phyloP scores from a whole-genome alignment of 2,113 vertebrate species.

The Psilopsiagon aymara region DNA sequence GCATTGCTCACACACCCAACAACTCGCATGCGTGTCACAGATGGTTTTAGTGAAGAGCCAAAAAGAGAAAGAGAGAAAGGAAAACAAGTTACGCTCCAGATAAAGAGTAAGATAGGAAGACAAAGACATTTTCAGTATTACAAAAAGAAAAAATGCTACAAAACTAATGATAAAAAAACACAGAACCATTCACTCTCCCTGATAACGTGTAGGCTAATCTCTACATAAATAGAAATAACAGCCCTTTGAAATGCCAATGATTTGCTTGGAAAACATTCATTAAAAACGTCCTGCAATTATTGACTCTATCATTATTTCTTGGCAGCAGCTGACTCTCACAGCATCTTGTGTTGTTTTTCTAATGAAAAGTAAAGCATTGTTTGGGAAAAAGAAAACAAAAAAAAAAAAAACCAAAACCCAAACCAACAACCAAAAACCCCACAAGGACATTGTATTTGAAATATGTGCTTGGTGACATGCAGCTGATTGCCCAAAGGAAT shows the following conservation, averaged over 20 bases:
- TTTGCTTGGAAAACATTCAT: constrained; percentile 73
- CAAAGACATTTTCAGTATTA: neutral
- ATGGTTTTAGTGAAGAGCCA: constrained; percentile 17
- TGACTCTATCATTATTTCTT: constrained; percentile 68
- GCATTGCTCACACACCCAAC: neutral
- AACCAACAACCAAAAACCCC: neutral
- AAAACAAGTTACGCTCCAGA: constrained; percentile 19
- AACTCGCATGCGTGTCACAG: constrained; percentile 4
- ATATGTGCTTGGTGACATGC: constrained; percentile 17
- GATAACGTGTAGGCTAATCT: constrained; percentile 5
- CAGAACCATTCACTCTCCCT: neutral
- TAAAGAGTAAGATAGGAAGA: neutral
- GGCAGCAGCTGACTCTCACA: constrained; percentile 37
- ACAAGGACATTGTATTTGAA: constrained; percentile 9
- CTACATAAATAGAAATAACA: constrained; percentile 55
- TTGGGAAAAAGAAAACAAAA: neutral
- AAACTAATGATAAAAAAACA: neutral
- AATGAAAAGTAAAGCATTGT: constrained; percentile 22
- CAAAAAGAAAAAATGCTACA: neutral
- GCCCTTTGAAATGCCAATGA: constrained; percentile 62
- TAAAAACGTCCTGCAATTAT: constrained; percentile 67
- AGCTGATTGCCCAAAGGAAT: constrained; percentile 30
- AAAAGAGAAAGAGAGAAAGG: constrained; percentile 4
- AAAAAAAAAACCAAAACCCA: neutral
- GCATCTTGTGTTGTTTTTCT: constrained; percentile 12